Percentiles rank a stretch among this genome's conserved stretches.
Conservation (phyloP, 2,113 vertebrate species). For the Zosterops pallidus region DNA sequence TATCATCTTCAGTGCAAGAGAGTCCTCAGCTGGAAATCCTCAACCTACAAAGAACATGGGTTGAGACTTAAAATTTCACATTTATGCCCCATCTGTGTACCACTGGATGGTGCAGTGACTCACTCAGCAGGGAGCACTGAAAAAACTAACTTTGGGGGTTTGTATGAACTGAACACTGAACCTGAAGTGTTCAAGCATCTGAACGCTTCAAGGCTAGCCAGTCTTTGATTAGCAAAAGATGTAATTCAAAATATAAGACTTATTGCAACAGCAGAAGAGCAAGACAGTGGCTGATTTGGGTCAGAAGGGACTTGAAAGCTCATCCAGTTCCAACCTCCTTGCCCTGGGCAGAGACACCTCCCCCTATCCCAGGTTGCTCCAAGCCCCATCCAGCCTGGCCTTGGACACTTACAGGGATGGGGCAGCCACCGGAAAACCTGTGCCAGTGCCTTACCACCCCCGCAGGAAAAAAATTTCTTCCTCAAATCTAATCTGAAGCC, state of each 20-base stretch:
- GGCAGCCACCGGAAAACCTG: background rate
- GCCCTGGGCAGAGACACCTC: background rate
- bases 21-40: background rate
- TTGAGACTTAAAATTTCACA: background rate
- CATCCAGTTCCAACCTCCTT: background rate
- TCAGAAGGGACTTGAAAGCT: background rate
- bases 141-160: background rate
- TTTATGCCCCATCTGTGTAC: background rate
- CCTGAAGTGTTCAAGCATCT: background rate
- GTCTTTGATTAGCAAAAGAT: background rate
- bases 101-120: background rate
- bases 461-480: background rate
- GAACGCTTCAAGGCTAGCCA: background rate
- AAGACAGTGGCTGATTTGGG: background rate
- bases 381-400: background rate
- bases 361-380: fast-evolving
- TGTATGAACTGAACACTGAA: background rate
- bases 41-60: background rate
- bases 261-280: background rate
- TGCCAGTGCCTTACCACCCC: background rate
- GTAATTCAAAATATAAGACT: background rate
- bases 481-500: background rate
- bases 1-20: background rate
- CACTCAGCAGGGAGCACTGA: background rate
- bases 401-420: background rate